Evolutionary conservation across 35 echinoderm and acorn worm species (phyloP), one percentile per base, ranked within the genome.

Genomic region (Apostichopus japonicus): DNA sequence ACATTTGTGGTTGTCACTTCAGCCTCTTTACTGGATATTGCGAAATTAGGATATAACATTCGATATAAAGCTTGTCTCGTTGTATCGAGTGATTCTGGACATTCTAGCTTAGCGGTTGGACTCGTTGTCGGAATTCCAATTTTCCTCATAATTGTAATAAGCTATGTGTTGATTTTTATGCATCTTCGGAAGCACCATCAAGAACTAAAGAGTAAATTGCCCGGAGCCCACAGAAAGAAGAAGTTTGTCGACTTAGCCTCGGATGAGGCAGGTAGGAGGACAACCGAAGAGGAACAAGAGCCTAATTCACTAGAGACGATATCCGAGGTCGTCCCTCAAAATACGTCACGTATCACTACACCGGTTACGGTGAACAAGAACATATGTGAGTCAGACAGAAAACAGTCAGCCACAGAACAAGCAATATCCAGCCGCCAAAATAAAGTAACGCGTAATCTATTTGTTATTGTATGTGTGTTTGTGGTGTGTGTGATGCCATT

Each of bases 371-470:
- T 23, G 16, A 7, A 6, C 17, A 6, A n/a, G 16, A 73, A 73
- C 71, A 73, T 19, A 13, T 7, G n/a, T 7, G 16, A 13, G 15
- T 19, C 15, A 17, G 6, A 1, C 1, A 15, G 6, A n/a, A 55
- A 56, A 53, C 54, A 83, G 13, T 14, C 6, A 54, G 51, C 16
- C 80, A 27, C 53, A 55, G 80, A 54, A 19, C 14, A 55, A 13
- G 55, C 13, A n/a, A 83, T 54, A 56, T 83, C 80, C 13, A 19
- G 6, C 10, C 86, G 86, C 24, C 86, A 88, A 52, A 23, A 62
- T 52, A 67, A 88, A 62, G 15, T 88, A 24, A 88, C 17, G 4
- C 86, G 86, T 23, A 88, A 88, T 65, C 23, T 88, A 67, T 65
- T 88, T 52, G 16, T 88, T 52, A 25, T 88, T 11, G 56, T 88